A percentile compares a stretch with the other conserved stretches of the same genome.
These are phyloP conservation scores for Kryptolebias marmoratus DNA, from an alignment of 2,113 vertebrate genomes.

Conservation along the genomic window DNA sequence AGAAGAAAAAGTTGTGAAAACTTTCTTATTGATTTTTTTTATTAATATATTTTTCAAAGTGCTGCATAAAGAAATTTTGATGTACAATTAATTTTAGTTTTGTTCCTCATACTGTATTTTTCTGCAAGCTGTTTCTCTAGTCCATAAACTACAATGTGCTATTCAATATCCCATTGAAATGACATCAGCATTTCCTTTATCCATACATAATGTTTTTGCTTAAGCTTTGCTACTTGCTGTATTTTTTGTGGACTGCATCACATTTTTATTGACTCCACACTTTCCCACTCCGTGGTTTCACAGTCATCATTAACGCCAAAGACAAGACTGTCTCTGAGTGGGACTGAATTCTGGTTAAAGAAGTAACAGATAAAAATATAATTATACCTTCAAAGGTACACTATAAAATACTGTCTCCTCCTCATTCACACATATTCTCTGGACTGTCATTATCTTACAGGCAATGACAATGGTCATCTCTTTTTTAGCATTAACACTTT, in stretches of 20 bases:
- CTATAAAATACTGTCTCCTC: not conserved
- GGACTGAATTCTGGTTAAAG: constrained; percentile 7
- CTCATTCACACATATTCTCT: not conserved
- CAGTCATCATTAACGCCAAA: constrained; percentile 28
- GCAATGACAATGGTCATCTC: not conserved
- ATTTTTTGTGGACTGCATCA: constrained; percentile 40
- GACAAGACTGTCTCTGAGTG: constrained; percentile 32
- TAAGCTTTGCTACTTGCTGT: constrained; percentile 38
- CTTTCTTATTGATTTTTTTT: not conserved
- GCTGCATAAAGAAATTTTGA: not conserved
- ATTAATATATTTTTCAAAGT: not conserved
- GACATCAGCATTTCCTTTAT: constrained; percentile 34
- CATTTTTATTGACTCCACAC: constrained; percentile 41
- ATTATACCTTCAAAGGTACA: constrained; percentile 5
- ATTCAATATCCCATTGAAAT: constrained; percentile 29
- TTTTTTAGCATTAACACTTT: constrained; percentile 1
- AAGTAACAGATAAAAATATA: constrained; percentile 26
- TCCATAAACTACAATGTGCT: constrained; percentile 31
- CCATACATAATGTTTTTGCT: constrained; percentile 29
- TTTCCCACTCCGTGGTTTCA: constrained; percentile 14
- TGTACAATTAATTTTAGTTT: not conserved
- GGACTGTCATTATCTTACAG: not conserved
- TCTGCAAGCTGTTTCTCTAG: constrained; percentile 14
- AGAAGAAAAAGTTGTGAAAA: not conserved
- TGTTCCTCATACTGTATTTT: constrained; percentile 8